Evolutionary conservation across 2,797 vertebrate species (phyloP), one percentile per base, ranked within the genome.

Genomic region (Chromis chromis): DNA sequence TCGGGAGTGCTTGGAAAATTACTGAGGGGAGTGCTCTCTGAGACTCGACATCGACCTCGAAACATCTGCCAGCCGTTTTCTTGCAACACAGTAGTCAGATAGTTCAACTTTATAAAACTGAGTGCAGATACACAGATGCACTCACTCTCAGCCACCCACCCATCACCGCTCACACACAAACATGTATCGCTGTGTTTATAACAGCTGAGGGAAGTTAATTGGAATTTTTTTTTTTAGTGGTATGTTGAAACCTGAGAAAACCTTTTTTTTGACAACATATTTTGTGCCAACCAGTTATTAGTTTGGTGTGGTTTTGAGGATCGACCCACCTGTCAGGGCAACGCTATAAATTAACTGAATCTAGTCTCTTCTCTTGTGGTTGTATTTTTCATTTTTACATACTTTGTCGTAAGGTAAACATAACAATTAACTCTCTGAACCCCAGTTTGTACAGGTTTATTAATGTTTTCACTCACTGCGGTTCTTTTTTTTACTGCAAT

Each of bases 11-110:
- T n/a, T 53, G 22, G 67, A 50, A 88, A 79, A 82, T 79, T 63
- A 81, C 83, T 25, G 78, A 65, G 40, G 76, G 86, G 86, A 83
- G 71, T 13, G 50, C 76, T 84, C 69, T 69, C 58, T n/a, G 78
- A 90, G 85, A 84, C 74, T 83, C 11, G 11, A 12, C 52, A 74
- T 74, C 78, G 62, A 87, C 81, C 78, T 82, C 84, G 53, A 78
- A 91, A 88, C 92, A 90, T 92, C 90, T 93, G 86, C 83, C 77
- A 56, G 24, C 24, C n/a, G 46, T 78, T 83, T 78, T 65, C 63
- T 61, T 39, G 65, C 77, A 55, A 36, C 71, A 16, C 78, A 40
- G 50, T 52, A 56, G 82, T 79, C 62, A 56, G 50, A 79, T 36
- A 70, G 72, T 77, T 80, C 55, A 72, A 78, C 79, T 76, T 74